Base-by-base conservation (phyloP, 2,113 vertebrate species). In the Bubo scandiacus region DNA sequence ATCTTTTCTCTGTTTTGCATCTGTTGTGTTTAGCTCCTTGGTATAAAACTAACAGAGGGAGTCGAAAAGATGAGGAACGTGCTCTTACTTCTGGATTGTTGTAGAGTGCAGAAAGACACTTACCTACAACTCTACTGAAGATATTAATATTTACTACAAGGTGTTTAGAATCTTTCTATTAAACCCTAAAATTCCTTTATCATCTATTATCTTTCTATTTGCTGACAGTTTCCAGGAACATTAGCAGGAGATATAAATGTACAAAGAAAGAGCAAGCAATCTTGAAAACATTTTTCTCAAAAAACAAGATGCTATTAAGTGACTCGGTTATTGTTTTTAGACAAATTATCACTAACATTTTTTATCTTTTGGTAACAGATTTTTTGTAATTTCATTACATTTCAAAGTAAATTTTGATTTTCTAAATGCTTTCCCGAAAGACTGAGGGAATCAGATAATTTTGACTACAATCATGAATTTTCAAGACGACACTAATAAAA, bases 1-100 rank as follows among this genome's bases (percentile, higher is more conserved):
- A 94, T 96, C 57, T 92, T 90, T 95, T 84, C 57, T 92, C 91
- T 92, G n/a, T 42, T 97, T 92, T 94, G 78, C 95, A 97, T 94
- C 96, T 96, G 96, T 83, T 2, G 0, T 84, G 43, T 94, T 96
- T 92, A 94, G 62, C 51, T 96, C 21, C 74, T 94, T 51, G 32
- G 20, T 87, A 65, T 68, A 82, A 88, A 92, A 73, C 86, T 96
- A 54, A 74, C 38, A 75, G 54, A 92, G 32, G 19, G 38, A 90
- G 22, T 75, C 51, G 66, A 72, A 89, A 89, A 95, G 54, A 94
- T 54, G 62, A 9, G 20, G 72, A 94, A 87, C 8, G 49, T 38
- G 27, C 21, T 81, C 7, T 55, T 86, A 32, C 20, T 95, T 95
- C 71, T 96, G 57, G 61, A 72, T 91, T 90, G 29, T 51, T 59